phyloP scores from a whole-genome alignment of 2,113 vertebrate species.

The Falco punctatus region DNA sequence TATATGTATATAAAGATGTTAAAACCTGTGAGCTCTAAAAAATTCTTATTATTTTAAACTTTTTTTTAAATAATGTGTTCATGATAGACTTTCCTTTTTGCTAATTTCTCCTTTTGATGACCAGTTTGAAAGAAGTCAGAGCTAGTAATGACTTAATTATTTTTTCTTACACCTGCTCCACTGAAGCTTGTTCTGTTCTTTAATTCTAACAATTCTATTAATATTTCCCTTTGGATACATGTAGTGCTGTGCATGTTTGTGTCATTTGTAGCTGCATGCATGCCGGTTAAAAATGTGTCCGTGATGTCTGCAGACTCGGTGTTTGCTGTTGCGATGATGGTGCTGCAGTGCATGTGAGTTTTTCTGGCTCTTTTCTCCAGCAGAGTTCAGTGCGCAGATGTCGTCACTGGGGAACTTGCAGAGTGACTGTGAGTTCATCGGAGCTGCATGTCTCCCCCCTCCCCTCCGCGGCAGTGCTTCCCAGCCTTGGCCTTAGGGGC shows the following conservation, averaged over 20 bases:
- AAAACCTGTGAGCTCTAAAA: background rate
- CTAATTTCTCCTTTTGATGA: background rate
- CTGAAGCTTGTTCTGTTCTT: background rate
- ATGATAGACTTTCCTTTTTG: background rate
- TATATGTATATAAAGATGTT: background rate
- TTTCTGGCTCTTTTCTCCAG: slow-evolving; percentile 55
- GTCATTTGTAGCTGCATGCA: background rate
- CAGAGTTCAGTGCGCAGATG: slow-evolving; percentile 45
- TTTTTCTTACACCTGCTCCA: background rate
- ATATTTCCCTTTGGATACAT: background rate
- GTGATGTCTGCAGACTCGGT: background rate
- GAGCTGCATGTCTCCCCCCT: background rate
- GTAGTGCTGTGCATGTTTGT: background rate
- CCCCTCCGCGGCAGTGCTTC: background rate
- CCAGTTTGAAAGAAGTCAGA: background rate
- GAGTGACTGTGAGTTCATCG: slow-evolving; percentile 70
- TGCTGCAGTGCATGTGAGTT: background rate
- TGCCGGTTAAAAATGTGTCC: background rate
- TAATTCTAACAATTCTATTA: background rate
- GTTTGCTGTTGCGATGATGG: background rate
- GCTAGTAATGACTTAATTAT: background rate
- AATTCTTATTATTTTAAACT: background rate
- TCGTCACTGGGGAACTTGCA: slow-evolving; percentile 71
- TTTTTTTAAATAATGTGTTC: background rate
- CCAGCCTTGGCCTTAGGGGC: background rate